Evolutionary conservation across 2,888 invertebrate species (phyloP).

Genomic region (Hartigia nigra): DNA sequence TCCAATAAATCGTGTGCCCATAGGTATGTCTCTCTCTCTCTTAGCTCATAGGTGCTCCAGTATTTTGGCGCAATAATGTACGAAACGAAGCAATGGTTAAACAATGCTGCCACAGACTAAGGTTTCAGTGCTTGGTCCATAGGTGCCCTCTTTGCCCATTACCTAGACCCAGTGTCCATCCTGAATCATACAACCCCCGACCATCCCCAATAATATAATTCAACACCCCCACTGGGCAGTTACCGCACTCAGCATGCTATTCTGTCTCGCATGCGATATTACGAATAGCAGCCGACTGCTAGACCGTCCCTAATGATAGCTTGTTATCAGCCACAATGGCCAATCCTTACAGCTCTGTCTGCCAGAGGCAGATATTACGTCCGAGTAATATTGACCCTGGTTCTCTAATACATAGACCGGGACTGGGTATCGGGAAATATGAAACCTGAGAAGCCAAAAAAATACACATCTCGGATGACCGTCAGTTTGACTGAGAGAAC

Average conservation of each 20-base stretch:
- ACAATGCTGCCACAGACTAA: not conserved
- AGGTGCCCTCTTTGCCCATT: not conserved
- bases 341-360: conserved; percentile 39
- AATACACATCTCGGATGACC: not conserved
- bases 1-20: conserved; percentile 35
- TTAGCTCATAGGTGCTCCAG: conserved; percentile 5
- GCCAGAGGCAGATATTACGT: conserved; percentile 41
- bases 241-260: conserved; percentile 14
- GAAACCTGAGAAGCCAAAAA: not conserved
- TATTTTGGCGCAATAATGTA: conserved; percentile 44
- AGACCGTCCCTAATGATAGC: not conserved
- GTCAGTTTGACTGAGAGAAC: not conserved
- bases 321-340: conserved; percentile 3
- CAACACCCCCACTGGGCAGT: conserved; percentile 13
- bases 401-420: conserved; percentile 28
- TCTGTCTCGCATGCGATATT: conserved; percentile 36
- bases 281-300: conserved; percentile 22
- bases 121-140: not conserved
- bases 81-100: conserved; percentile 29
- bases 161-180: not conserved
- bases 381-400: not conserved
- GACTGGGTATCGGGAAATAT: not conserved
- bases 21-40: conserved; percentile 25
- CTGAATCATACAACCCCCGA: not conserved
- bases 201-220: not conserved